Conservation (phyloP, 2,888 invertebrate genomes). For the Tipula unca region DNA sequence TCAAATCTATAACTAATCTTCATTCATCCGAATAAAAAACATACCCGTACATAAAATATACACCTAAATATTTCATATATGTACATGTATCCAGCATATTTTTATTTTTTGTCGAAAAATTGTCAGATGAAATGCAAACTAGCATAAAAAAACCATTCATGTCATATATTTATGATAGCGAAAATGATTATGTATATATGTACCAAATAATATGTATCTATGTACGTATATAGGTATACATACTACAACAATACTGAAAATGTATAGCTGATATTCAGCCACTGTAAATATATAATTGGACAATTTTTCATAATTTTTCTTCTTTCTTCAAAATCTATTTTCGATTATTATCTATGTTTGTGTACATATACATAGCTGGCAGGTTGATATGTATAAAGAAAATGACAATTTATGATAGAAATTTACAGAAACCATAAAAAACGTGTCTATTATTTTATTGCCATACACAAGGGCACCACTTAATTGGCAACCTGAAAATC, state of each 20-base stretch:
- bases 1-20: conserved; percentile 14
- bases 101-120: neutral
- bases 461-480: neutral
- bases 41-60: neutral
- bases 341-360: neutral
- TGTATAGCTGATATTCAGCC: conserved; percentile 16
- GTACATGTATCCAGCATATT: neutral
- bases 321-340: neutral
- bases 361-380: too few species aligned
- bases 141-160: neutral
- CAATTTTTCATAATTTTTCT: neutral
- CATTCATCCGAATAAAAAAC: neutral
- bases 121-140: conserved; percentile 8
- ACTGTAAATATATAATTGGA: conserved; percentile 19
- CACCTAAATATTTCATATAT: neutral
- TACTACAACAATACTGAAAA: neutral
- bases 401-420: neutral
- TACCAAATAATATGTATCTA: neutral
- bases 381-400: neutral
- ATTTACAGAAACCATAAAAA: neutral
- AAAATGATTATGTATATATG: neutral
- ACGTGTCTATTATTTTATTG: neutral
- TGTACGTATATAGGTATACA: neutral
- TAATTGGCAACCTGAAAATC: neutral
- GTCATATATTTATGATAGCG: neutral